Conservation (phyloP, 2,113 vertebrate genomes). For the Scytalopus superciliaris region DNA sequence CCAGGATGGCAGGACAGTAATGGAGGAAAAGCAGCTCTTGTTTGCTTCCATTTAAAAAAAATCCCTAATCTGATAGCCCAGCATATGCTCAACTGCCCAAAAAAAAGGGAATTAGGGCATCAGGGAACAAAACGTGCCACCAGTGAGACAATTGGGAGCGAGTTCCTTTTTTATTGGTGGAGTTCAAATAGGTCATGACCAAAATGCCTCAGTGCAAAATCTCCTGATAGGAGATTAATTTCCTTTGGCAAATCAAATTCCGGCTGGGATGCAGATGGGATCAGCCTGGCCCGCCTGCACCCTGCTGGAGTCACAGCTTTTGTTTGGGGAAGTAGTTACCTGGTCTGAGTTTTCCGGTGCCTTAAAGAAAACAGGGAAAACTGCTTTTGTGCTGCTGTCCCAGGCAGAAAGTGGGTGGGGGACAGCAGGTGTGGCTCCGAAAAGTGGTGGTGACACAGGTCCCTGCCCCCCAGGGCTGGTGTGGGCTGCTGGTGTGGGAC, state of each 20-base stretch:
- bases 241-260: neutral
- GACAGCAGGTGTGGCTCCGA: neutral
- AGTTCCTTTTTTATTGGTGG: neutral
- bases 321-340: neutral
- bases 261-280: neutral
- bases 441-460: neutral
- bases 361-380: neutral
- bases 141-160: neutral
- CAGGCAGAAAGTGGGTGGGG: neutral
- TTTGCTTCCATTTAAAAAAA: neutral
- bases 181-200: constrained; percentile 46
- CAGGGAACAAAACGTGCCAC: constrained; percentile 1
- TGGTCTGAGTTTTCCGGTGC: neutral
- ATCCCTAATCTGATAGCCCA: constrained; percentile 5
- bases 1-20: rapidly evolving
- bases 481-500: neutral
- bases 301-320: neutral
- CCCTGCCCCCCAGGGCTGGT: too few species aligned
- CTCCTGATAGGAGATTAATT: neutral
- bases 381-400: neutral
- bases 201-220: neutral
- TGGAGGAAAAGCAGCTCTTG: constrained; percentile 12
- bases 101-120: constrained; percentile 46
- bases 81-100: constrained; percentile 13
- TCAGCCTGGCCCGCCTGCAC: neutral